A percentile compares a stretch with the other conserved stretches of the same genome.
Evolutionary conservation across 2,888 invertebrate genomes (phyloP).

Genomic region (Sturmia bella): DNA sequence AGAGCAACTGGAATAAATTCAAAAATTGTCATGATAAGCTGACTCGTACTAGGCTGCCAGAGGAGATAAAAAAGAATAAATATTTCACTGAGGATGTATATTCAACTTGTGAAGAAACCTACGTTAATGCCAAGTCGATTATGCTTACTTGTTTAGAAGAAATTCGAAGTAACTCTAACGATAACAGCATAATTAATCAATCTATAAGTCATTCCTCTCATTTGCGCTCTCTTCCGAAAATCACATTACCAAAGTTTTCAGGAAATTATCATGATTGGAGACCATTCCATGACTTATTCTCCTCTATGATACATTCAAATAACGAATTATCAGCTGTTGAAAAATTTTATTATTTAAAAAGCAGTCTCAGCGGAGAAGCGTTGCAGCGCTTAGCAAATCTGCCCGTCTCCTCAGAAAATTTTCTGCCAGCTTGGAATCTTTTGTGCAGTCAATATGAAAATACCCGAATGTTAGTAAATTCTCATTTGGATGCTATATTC

Average conservation of each 20-base stretch:
- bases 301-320: conserved; percentile 19
- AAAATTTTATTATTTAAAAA: conserved; percentile 32
- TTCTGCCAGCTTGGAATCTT: conserved; percentile 23
- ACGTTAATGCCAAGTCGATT: conserved; percentile 10
- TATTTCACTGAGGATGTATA: conserved; percentile 29
- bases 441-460: conserved; percentile 42
- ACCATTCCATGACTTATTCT: conserved; percentile 37
- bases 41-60: conserved; percentile 6
- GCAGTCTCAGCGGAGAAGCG: conserved; percentile 29
- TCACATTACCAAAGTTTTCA: conserved; percentile 31
- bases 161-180: neutral
- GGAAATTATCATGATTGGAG: conserved; percentile 47
- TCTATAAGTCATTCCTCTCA: conserved; percentile 16
- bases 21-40: conserved; percentile 17
- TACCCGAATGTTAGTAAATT: conserved; percentile 28
- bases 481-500: conserved; percentile 31
- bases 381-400: conserved; percentile 13
- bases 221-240: conserved; percentile 30
- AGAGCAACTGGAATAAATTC: conserved; percentile 18
- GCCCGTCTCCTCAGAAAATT: conserved; percentile 31
- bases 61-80: conserved; percentile 18
- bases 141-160: conserved; percentile 23
- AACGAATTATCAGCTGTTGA: conserved; percentile 20
- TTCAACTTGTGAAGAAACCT: conserved; percentile 13
- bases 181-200: conserved; percentile 15